phyloP scores from a whole-genome alignment of 2,888 invertebrate genomes.

The Hypolimnas misippus region DNA sequence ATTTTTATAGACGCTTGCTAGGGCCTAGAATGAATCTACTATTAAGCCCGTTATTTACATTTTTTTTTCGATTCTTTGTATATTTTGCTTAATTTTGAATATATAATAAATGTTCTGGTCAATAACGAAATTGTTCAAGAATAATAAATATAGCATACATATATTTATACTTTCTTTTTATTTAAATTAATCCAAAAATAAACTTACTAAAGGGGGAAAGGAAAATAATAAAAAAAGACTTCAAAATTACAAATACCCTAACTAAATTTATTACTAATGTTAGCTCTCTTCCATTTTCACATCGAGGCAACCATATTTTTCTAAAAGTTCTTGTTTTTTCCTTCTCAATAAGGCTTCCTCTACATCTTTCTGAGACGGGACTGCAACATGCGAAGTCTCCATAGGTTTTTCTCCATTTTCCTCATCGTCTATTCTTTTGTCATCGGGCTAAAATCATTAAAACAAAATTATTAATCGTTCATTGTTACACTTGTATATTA shows the following conservation, averaged over 20 bases:
- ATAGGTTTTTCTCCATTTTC: constrained; percentile 49
- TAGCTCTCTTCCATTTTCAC: constrained; percentile 73
- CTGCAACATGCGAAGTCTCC: constrained; percentile 89
- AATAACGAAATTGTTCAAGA: constrained; percentile 58
- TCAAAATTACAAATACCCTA: constrained; percentile 6
- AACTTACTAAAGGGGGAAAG: neutral
- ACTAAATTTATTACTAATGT: constrained; percentile 35
- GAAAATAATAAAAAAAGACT: neutral
- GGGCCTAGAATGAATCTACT: constrained; percentile 40
- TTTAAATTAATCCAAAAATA: constrained; percentile 14
- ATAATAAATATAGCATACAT: constrained; percentile 64
- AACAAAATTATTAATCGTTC: too few relatives aligned
- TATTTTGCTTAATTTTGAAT: constrained; percentile 46
- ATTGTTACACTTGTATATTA: too few relatives aligned
- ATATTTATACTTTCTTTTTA: constrained; percentile 10
- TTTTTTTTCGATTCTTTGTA: constrained; percentile 45
- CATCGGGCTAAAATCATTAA: constrained; percentile 64
- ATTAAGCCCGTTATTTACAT: constrained; percentile 24
- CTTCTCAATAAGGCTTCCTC: constrained; percentile 95
- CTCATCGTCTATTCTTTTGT: constrained; percentile 70
- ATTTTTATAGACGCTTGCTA: constrained; percentile 37
- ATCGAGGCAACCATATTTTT: constrained; percentile 88
- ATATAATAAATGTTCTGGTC: constrained; percentile 33
- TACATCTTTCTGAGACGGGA: constrained; percentile 97
- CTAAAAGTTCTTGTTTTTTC: constrained; percentile 96